Base-by-base conservation (phyloP, 1,140 invertebrate genomes). In the Trachelipus rathkii region DNA sequence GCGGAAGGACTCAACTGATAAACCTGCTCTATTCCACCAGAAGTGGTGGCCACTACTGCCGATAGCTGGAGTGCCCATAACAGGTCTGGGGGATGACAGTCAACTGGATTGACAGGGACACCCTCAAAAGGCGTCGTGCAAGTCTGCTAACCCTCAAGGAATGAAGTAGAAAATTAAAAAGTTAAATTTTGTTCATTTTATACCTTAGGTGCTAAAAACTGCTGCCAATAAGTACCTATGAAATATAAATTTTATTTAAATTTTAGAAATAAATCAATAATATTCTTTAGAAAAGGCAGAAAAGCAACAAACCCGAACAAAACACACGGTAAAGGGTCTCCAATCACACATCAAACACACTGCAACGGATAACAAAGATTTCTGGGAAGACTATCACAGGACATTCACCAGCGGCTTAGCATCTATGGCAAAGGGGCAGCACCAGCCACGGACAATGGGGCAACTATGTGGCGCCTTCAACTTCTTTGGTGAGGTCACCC, bases 21-120 rank as follows among this genome's bases (percentile, higher is more conserved):
- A 44, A 71, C 69, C 69, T 71, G n/a, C 69, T 71, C 13, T n/a
- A n/a, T 44, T 71, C 69, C n/a, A 33, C 24, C n/a, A 19, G n/a
- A n/a, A 71, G 9, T 71, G n/a, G 69, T 71, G 13, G 69, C 69
- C 9, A 71, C 69, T 23, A 71, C 69, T 44, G 69, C 69, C 69
- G 69, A 71, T 2, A 24, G 33, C 69, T 71, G 69, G 9, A 24
- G 1, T 4, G 69, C 69, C 13, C 9, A 23, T 9, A 71, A 33
- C 24, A 13, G 69, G 69, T 44, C 13, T n/a, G n/a, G 15, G 69
- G 69, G 15, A 44, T 71, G 69, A 71, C 69, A 15, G 21, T 23
- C 69, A 2, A 71, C 24, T 71, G 33, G 21, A 71, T 71, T 23
- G 69, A 71, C 69, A n/a, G n/a, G n/a, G 69, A 19, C 69, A 71